Percentiles rank a stretch among this genome's conserved stretches.
Evolutionary conservation across 2,888 invertebrate species (phyloP).

Genomic region (Altica lythri): DNA sequence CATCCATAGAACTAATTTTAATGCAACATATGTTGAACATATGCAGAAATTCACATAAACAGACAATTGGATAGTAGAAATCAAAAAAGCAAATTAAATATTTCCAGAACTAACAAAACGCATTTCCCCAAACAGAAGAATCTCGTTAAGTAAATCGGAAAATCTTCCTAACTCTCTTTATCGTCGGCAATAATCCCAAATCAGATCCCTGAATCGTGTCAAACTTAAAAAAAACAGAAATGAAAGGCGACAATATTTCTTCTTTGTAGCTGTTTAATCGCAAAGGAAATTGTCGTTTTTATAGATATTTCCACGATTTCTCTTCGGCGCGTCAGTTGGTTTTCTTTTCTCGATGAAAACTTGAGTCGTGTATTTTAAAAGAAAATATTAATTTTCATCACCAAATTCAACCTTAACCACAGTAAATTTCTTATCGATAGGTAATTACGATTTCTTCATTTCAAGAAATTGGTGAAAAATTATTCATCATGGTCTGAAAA

Average conservation of each 20-base stretch:
- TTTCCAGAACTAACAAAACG: too few species aligned
- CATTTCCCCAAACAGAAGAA: too few species aligned
- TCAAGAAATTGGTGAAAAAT: background rate
- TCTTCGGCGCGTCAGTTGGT: constrained; percentile 15
- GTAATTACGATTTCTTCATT: background rate
- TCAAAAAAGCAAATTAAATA: too few species aligned
- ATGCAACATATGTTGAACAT: too few species aligned
- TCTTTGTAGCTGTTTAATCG: constrained; percentile 10
- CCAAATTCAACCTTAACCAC: background rate
- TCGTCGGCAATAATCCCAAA: constrained; percentile 2
- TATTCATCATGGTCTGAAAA: too few species aligned
- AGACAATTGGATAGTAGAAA: background rate
- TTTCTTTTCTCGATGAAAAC: constrained; percentile 12
- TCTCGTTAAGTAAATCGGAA: constrained; percentile 8
- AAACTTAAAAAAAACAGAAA: constrained; percentile 4
- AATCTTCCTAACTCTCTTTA: constrained; percentile 5
- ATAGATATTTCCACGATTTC: constrained; percentile 15
- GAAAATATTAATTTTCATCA: constrained; percentile 6
- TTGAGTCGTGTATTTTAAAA: background rate
- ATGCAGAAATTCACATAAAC: background rate
- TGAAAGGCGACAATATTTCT: constrained; percentile 8
- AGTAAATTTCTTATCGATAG: constrained; percentile 7
- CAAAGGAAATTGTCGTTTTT: constrained; percentile 17
- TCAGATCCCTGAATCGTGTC: constrained; percentile 7
- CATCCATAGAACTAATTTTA: too few species aligned